Conservation (phyloP, 2,888 invertebrate species). For the Elysia crispata region DNA sequence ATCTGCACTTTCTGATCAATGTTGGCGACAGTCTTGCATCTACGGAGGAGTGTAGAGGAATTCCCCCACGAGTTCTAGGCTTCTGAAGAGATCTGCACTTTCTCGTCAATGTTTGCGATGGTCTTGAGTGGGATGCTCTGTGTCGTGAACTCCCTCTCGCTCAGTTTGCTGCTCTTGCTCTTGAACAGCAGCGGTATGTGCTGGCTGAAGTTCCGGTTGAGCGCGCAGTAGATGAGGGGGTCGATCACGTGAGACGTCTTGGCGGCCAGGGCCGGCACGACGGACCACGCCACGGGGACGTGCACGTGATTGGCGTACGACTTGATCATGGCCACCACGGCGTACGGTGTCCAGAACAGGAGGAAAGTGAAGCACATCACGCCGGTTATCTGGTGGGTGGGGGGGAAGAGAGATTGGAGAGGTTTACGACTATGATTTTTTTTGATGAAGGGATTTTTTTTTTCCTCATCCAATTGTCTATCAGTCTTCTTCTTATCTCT, state of each 20-base stretch:
- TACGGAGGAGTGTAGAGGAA: too few relatives aligned
- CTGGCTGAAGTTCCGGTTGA: slow-evolving; percentile 51
- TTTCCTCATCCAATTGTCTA: too few relatives aligned
- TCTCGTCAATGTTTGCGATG: not conserved
- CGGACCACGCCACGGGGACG: slow-evolving; percentile 41
- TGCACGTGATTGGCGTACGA: slow-evolving; percentile 41
- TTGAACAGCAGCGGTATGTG: slow-evolving; percentile 36
- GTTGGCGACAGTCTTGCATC: not conserved
- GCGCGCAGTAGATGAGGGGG: slow-evolving; percentile 52
- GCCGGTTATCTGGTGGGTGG: slow-evolving; percentile 50
- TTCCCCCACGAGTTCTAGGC: too few relatives aligned
- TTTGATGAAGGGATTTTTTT: too few relatives aligned
- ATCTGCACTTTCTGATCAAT: too few relatives aligned
- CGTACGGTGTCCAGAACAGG: slow-evolving; percentile 59
- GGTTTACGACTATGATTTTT: too few relatives aligned
- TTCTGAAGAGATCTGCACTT: not conserved
- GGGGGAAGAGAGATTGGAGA: too few relatives aligned
- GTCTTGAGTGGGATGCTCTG: slow-evolving; percentile 2
- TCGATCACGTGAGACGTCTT: slow-evolving; percentile 53
- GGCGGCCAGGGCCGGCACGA: slow-evolving; percentile 52
- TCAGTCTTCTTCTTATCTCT: too few relatives aligned
- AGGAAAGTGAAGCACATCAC: slow-evolving; percentile 56
- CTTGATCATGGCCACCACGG: slow-evolving; percentile 53
- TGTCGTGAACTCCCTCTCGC: not conserved
- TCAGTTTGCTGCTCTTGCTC: not conserved